Evolutionary conservation across 1,140 invertebrate species (phyloP).

Genomic region (Sipha flava): DNA sequence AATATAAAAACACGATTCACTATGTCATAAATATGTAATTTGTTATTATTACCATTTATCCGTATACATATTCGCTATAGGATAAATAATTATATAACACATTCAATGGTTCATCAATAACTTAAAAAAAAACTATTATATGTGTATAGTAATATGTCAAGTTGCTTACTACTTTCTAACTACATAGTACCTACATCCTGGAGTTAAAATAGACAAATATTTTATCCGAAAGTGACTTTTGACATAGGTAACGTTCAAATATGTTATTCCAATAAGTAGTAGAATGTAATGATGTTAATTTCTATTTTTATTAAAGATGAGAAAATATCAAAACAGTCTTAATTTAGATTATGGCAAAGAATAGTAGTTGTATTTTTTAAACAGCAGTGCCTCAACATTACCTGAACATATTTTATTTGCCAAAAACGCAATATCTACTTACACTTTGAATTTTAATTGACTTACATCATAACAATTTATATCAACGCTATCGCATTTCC

Average conservation of each 20-base stretch:
- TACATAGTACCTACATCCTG: too few relatives aligned
- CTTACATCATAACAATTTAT: too few relatives aligned
- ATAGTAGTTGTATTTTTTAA: neutral
- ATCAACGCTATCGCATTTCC: too few relatives aligned
- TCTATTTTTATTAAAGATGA: neutral
- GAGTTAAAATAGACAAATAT: neutral
- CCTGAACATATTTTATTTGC: neutral
- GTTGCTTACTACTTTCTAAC: neutral
- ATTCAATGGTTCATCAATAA: neutral
- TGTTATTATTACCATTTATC: neutral
- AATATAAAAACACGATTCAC: too few relatives aligned
- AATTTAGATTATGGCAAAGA: conserved; percentile 15
- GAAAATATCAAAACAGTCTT: neutral
- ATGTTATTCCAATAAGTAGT: neutral
- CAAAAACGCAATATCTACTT: neutral
- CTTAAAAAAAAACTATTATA: too few relatives aligned
- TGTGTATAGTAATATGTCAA: neutral
- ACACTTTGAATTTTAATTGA: too few relatives aligned
- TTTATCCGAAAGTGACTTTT: neutral
- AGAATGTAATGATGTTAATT: neutral
- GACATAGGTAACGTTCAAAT: neutral
- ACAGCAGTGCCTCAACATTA: neutral
- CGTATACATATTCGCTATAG: neutral
- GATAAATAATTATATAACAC: neutral
- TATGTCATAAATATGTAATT: neutral